Evolutionary conservation across 1,140 invertebrate species (phyloP), one percentile per base, ranked within the genome.

Genomic region (Panulirus ornatus): DNA sequence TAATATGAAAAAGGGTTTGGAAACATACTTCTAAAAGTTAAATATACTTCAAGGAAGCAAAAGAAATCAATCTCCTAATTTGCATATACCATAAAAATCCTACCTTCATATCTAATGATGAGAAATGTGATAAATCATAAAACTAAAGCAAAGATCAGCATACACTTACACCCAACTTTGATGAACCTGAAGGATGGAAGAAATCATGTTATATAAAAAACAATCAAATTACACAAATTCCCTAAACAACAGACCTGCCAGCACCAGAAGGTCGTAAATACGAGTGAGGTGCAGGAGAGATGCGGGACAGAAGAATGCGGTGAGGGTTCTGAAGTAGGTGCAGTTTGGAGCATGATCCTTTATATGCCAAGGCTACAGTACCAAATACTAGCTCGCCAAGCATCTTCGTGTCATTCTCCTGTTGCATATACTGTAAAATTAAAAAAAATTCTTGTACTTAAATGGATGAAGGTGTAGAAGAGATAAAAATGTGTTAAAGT

Each of bases 361-460:
- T 96, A 94, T 96, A 97, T 89, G 97, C 97, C 96, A 98, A 97
- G 0, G 97, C 96, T 42, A 97, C 96, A 2, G 97, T 96, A 2
- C 97, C 97, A 94, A 98, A 98, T 92, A 98, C 96, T 96, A 98
- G 97, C 95, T 98, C 97, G 91, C 97, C 96, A 92, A 98, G 94
- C 47, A 96, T 94, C 87, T 95, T 95, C 22, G 96, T 95, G 94
- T 98, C 97, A 71, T 95, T 94, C 91, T 95, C 94, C n/a, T 94
- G 93, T 76, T 93, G 92, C 38, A 93, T 90, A 78, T 93, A 93
- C 94, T 94, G 92, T 9, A 34, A 84, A 42, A 27, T 63, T 58
- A 58, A 3, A 27, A 51, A 5, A 47, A 47, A 47, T 14, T 47
- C 44, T 14, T 47, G 44, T 47, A 47, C 5, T 47, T 47, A 5